A percentile compares a stretch with the other conserved stretches of the same genome.
Evolutionary conservation across 2,113 vertebrate species (phyloP).

Genomic region (Ciconia stormi): DNA sequence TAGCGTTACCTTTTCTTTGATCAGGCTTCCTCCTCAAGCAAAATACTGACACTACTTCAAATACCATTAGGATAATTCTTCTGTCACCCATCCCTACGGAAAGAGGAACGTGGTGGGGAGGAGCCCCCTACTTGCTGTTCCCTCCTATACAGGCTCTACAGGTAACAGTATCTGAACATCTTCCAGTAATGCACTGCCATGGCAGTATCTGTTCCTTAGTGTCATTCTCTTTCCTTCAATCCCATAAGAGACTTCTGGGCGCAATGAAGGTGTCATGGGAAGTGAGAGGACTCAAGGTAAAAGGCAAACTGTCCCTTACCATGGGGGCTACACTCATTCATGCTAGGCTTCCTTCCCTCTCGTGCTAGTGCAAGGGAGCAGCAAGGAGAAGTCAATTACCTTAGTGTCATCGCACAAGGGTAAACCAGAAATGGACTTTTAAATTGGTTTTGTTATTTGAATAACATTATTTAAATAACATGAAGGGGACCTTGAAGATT

Average conservation of each 20-base stretch:
- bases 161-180: neutral
- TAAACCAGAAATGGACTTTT: neutral
- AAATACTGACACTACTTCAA: neutral
- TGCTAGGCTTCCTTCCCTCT: neutral
- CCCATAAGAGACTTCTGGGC: neutral
- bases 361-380: neutral
- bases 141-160: neutral
- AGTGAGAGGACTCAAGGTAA: neutral
- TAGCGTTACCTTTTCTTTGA: neutral
- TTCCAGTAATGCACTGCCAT: neutral
- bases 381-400: neutral
- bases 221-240: neutral
- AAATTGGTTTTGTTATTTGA: neutral
- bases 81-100: neutral
- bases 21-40: neutral
- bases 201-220: neutral
- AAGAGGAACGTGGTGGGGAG: neutral
- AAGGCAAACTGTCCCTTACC: neutral
- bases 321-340: neutral
- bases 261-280: neutral
- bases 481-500: neutral
- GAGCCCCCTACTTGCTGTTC: neutral
- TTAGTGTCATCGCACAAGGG: neutral
- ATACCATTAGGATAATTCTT: neutral
- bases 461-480: neutral